Evolutionary conservation across 2,888 invertebrate genomes (phyloP).

Genomic region (Drymonia ruficornis): DNA sequence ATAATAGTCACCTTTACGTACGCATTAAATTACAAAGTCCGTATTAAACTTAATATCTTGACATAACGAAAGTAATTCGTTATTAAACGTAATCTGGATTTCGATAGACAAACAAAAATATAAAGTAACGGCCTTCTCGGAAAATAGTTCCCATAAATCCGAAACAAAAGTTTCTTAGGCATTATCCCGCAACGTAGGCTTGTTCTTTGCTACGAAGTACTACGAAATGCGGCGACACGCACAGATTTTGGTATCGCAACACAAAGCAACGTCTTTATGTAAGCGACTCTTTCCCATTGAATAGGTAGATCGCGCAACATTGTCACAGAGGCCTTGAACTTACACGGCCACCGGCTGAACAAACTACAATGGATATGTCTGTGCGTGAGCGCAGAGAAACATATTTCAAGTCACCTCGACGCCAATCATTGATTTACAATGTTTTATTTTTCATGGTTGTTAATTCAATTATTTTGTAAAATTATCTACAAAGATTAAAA

Average conservation of each 20-base stretch:
- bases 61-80: no score
- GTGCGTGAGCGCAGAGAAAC: constrained; percentile 43
- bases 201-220: constrained; percentile 11
- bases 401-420: constrained; percentile 41
- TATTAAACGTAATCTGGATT: no score
- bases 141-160: no score
- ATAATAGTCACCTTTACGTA: no score
- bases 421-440: constrained; percentile 22
- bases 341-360: constrained; percentile 62
- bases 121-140: no score
- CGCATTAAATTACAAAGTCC: no score
- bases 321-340: constrained; percentile 76
- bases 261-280: constrained; percentile 39
- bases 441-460: constrained; percentile 16
- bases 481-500: no score
- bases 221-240: constrained; percentile 6
- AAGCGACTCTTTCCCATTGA: constrained; percentile 45
- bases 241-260: constrained; percentile 27
- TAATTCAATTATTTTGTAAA: background rate
- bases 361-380: constrained; percentile 52
- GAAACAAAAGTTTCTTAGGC: no score
- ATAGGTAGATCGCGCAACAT: constrained; percentile 47
- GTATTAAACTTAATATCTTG: no score
- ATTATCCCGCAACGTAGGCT: background rate
- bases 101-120: no score